These are phyloP conservation scores for Glaucopsyche alexis DNA, from an alignment of 2,888 invertebrate species.

Conservation along the genomic window DNA sequence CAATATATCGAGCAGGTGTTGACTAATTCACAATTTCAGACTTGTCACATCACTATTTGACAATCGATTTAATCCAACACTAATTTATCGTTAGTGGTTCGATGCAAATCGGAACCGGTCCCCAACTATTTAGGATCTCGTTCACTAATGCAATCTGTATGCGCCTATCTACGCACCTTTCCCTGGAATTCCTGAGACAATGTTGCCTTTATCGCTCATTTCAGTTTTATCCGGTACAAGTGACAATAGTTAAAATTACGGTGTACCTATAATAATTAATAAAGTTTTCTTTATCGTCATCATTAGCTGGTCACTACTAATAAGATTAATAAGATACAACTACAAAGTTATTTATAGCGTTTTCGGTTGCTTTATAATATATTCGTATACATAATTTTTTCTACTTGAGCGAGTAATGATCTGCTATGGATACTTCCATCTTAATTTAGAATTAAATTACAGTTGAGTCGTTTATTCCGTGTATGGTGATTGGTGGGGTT, in stretches of 20 bases:
- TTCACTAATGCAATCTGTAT: conserved; percentile 42
- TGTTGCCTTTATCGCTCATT: conserved; percentile 35
- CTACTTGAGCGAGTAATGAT: not conserved
- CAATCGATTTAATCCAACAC: conserved; percentile 20
- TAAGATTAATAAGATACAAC: not conserved
- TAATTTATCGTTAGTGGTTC: conserved; percentile 36
- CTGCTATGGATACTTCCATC: conserved; percentile 2
- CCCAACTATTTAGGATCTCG: conserved; percentile 41
- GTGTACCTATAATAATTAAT: not conserved
- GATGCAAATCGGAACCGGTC: conserved; percentile 48
- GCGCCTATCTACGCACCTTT: conserved; percentile 45
- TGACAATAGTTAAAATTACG: conserved; percentile 25
- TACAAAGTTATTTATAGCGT: not conserved
- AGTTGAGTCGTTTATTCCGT: not conserved
- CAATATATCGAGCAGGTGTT: conserved; percentile 6
- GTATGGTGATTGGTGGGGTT: not conserved
- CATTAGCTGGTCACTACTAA: conserved; percentile 4
- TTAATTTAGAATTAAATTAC: not conserved
- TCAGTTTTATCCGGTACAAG: conserved; percentile 33
- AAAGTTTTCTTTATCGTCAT: not conserved
- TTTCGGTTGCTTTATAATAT: not conserved
- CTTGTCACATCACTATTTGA: conserved; percentile 26
- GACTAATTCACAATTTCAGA: not conserved
- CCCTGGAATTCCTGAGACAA: conserved; percentile 39
- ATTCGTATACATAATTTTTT: not conserved